phyloP scores from a whole-genome alignment of 1,140 invertebrate species.

The Drosophila sproati region DNA sequence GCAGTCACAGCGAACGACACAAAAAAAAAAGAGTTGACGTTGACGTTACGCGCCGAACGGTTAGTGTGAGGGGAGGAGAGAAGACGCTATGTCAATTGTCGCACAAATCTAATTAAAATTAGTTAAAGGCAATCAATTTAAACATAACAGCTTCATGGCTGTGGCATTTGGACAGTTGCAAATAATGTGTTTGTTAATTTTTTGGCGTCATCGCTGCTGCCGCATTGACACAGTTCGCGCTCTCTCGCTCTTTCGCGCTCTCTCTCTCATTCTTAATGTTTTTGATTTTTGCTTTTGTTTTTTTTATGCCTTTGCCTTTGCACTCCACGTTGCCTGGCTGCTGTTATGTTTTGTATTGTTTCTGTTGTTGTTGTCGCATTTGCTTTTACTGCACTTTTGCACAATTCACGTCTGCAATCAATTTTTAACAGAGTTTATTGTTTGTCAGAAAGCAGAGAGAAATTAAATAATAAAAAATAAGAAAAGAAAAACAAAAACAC shows the following conservation, averaged over 20 bases:
- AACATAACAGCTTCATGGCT: conserved; percentile 25
- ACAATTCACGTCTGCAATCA: conserved; percentile 49
- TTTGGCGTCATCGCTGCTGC: conserved; percentile 68
- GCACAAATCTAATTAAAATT: conserved; percentile 66
- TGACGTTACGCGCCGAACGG: conserved; percentile 35
- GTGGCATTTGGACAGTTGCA: conserved; percentile 34
- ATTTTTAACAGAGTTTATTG: conserved; percentile 41
- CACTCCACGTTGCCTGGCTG: conserved; percentile 46
- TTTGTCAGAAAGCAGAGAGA: background rate
- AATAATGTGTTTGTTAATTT: conserved; percentile 54
- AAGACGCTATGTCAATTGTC: conserved; percentile 38
- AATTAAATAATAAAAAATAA: conserved; percentile 6
- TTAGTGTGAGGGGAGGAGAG: conserved; percentile 24
- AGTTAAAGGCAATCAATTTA: conserved; percentile 54
- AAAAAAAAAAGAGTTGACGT: conserved; percentile 47
- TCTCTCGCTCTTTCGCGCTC: conserved; percentile 51
- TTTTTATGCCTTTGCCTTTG: conserved; percentile 48
- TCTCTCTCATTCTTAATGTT: conserved; percentile 52
- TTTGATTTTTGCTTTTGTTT: conserved; percentile 55
- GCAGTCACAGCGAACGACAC: conserved; percentile 47
- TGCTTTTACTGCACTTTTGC: conserved; percentile 27
- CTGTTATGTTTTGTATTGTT: conserved; percentile 36
- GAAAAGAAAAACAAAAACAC: conserved; percentile 37
- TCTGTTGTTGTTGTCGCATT: conserved; percentile 34
- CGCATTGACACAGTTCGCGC: conserved; percentile 70